Percentiles rank a stretch among this genome's conserved stretches.
Conservation (phyloP, 2,797 vertebrate genomes). For the Poeciliopsis infans region DNA sequence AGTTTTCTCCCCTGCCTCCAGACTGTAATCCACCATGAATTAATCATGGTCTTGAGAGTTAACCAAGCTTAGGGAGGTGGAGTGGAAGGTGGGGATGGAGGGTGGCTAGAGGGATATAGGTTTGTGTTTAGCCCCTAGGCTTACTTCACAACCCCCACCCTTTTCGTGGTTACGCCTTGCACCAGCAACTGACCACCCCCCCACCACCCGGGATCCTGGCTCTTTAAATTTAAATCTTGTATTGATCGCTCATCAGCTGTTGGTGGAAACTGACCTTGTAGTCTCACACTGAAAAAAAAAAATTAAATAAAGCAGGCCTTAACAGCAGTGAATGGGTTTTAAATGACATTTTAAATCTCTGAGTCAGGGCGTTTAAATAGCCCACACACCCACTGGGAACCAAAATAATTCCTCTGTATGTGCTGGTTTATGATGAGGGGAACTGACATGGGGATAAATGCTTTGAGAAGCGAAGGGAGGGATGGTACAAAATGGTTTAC, state of each 20-base stretch:
- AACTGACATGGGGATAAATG: conserved; percentile 26
- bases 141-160: conserved; percentile 62
- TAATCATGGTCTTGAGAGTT: conserved; percentile 85
- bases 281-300: conserved; percentile 72
- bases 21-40: conserved; percentile 86
- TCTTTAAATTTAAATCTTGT: conserved; percentile 85
- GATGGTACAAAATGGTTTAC: conserved; percentile 55
- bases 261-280: conserved; percentile 82
- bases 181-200: conserved; percentile 65
- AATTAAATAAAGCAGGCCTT: conserved; percentile 79
- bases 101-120: conserved; percentile 68
- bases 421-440: conserved; percentile 41
- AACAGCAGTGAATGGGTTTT: conserved; percentile 71
- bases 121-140: conserved; percentile 73
- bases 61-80: conserved; percentile 78
- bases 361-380: conserved; percentile 69
- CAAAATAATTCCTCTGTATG: conserved; percentile 64
- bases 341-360: conserved; percentile 77
- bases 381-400: conserved; percentile 69
- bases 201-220: conserved; percentile 67
- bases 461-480: conserved; percentile 12
- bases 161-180: conserved; percentile 66
- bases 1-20: conserved; percentile 71
- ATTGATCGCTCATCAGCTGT: conserved; percentile 85
- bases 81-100: conserved; percentile 51